Evolutionary conservation across 2,797 vertebrate genomes (phyloP), one percentile per base, ranked within the genome.

Genomic region (Acanthornis magna): DNA sequence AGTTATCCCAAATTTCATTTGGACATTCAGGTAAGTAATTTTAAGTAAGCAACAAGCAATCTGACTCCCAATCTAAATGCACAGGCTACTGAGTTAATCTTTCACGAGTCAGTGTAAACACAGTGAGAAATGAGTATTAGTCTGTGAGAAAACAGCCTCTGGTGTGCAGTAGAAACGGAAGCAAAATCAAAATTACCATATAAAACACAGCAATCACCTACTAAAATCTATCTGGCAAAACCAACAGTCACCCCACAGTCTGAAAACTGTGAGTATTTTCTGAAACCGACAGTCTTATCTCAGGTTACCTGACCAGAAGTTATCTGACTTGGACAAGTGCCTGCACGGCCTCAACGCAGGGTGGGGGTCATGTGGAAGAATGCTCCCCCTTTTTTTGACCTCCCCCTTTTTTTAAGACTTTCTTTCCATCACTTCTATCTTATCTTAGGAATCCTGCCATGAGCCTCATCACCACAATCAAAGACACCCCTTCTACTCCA

Each of bases 281-380:
- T 85, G 75, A 73, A 70, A 70, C 12, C 13, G 7, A 9, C 5
- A 15, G 7, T 22, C 9, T 21, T 53, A 45, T 12, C 62, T 55
- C 60, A 65, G 68, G 50, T 19, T 45, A 55, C 27, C 22, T 5
- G 1, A 20, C 9, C 40, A 38, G 50, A 85, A 76, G 21, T 10
- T 43, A 50, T 19, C 16, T 12, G 29, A 50, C 26, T 32, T 15
- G 13, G 22, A 25, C 48, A 74, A 22, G 38, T 9, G 8, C 57
- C 70, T 3, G 4, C 0, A 0, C 30, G 48, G 61, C 17, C 57
- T 40, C 29, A 15, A 7, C 0, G 0, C 54, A 42, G 42, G 29
- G 40, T 2, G 0, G 14, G 10, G 3, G 16, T 14, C 10, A 3
- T 0, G 0, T 8, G 60, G 60, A 55, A 62, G 3, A 89, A 66